Evolutionary conservation across 2,797 vertebrate species (phyloP), one percentile per base, ranked within the genome.

Genomic region (Dendrocincla fuliginosa): DNA sequence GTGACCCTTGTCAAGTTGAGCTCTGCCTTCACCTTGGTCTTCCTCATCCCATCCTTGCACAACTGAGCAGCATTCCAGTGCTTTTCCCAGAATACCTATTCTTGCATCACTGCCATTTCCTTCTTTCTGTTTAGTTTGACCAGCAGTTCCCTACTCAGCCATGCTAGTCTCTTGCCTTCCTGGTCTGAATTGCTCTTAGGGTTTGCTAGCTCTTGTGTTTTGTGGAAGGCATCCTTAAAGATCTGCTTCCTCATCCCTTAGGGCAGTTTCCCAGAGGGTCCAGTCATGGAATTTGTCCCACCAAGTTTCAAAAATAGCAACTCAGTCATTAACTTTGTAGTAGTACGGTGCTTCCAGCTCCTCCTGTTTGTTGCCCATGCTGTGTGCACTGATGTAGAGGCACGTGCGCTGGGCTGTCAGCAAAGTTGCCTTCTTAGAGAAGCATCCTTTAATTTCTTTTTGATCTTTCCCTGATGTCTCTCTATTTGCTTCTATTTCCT

Each of bases 11-110:
- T 11, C 28, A 30, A 46, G 13, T 8, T 24, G 52, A 80, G 13
- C 8, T 55, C 14, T 11, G 30, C 33, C 44, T 67, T 74, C 0
- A 0, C 10, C 14, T 60, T 41, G 10, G 10, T 57, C 16, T 52
- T 73, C 11, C 32, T 75, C 18, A 19, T 19, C 8, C 4, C 3
- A 3, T 60, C 22, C 53, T 18, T 75, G 5, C 22, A 8, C 13
- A 42, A 20, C 25, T 14, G 16, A 23, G n/a, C 41, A 65, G 35
- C 50, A 64, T 30, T 6, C 10, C 25, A 35, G 28, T 18, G 27
- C 35, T 42, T 12, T 42, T 73, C 18, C 44, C 7, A 30, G 59
- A 33, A 59, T 11, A 65, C 8, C 10, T 80, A 13, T 57, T 28
- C 27, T 16, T 44, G 6, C 16, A 37, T 79, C 59, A 20, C 44